Evolutionary conservation across 2,113 vertebrate genomes (phyloP).

Genomic region (Saccopteryx bilineata): DNA sequence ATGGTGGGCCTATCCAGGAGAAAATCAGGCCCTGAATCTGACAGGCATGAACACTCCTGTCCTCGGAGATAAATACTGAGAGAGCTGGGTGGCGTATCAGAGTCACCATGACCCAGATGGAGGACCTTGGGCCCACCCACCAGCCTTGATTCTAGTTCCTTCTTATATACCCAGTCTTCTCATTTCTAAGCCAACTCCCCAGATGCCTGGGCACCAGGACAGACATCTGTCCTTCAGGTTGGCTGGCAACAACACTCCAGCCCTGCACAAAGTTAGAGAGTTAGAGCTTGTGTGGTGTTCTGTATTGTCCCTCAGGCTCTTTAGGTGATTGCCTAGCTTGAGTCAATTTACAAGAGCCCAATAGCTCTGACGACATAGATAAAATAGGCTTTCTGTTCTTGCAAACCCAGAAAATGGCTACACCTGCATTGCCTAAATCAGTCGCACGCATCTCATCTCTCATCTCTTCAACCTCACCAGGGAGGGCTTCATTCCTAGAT

Average conservation of each 20-base stretch:
- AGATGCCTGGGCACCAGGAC: not conserved
- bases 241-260: not conserved
- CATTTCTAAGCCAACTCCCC: not conserved
- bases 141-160: not conserved
- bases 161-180: not conserved
- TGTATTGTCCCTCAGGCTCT: not conserved
- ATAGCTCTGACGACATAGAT: not conserved
- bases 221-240: not conserved
- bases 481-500: not conserved
- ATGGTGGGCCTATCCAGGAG: not conserved
- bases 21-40: not conserved
- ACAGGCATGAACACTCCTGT: not conserved
- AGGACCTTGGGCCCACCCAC: not conserved
- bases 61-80: slow-evolving; percentile 3
- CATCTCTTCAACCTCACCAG: not conserved
- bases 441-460: not conserved
- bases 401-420: not conserved
- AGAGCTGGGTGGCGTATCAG: not conserved
- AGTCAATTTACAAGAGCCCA: not conserved
- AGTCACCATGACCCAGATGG: not conserved
- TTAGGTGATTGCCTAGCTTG: slow-evolving; percentile 21
- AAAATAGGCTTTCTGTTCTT: not conserved
- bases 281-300: not conserved
- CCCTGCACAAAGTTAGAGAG: not conserved
- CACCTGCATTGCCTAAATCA: not conserved